Conservation (phyloP, 2,888 invertebrate species). For the Xanthia icteritia region DNA sequence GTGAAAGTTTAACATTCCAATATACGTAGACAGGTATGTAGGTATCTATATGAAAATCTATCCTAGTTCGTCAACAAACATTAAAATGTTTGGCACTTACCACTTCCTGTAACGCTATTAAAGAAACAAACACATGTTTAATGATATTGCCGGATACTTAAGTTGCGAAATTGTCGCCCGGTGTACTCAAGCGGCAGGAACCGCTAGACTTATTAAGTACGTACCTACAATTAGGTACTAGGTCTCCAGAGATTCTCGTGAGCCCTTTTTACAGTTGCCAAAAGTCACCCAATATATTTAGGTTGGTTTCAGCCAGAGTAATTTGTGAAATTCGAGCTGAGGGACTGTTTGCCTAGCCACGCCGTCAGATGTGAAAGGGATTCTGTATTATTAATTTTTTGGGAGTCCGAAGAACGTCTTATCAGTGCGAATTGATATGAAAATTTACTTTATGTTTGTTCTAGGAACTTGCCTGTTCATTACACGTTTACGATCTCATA, state of each 20-base stretch:
- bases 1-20: background rate
- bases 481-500: constrained; percentile 32
- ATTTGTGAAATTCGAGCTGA: constrained; percentile 72
- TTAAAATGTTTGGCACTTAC: no score
- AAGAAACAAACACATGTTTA: constrained; percentile 38
- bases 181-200: constrained; percentile 39
- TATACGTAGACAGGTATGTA: background rate
- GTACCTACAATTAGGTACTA: constrained; percentile 65
- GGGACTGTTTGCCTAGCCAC: constrained; percentile 69
- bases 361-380: constrained; percentile 57
- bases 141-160: constrained; percentile 53
- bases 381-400: constrained; percentile 68
- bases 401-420: constrained; percentile 71
- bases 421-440: constrained; percentile 62
- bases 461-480: constrained; percentile 32
- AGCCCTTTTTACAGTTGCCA: constrained; percentile 70
- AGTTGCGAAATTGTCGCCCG: constrained; percentile 53
- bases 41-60: background rate
- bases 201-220: constrained; percentile 63
- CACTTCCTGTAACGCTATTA: constrained; percentile 6
- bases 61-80: background rate
- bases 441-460: constrained; percentile 49
- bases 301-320: constrained; percentile 66
- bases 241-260: constrained; percentile 64
- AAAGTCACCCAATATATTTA: constrained; percentile 71